Conservation (phyloP, 2,888 invertebrate genomes). For the Chrysomela aeneicollis region DNA sequence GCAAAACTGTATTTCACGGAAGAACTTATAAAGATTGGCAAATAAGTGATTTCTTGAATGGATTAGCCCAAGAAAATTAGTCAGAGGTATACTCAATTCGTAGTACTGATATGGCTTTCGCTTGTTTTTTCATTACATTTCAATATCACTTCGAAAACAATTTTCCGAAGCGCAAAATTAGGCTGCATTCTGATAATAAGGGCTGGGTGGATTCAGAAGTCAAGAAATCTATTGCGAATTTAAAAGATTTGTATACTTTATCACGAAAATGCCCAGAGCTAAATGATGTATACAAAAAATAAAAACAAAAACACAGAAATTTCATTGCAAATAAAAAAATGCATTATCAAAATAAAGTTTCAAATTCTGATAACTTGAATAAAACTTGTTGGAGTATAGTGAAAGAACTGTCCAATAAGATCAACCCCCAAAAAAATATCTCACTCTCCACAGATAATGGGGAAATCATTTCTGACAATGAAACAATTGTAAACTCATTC, state of each 20-base stretch:
- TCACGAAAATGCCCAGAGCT: background rate
- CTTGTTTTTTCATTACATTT: background rate
- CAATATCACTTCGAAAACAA: background rate
- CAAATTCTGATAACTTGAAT: too few relatives aligned
- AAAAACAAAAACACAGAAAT: too few relatives aligned
- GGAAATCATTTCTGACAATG: background rate
- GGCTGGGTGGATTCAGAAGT: slow-evolving; percentile 3
- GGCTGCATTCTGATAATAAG: background rate
- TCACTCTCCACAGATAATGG: background rate
- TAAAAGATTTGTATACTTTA: background rate
- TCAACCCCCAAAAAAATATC: background rate
- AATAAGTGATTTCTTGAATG: background rate
- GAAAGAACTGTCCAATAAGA: background rate
- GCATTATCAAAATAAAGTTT: background rate
- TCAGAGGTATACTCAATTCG: background rate
- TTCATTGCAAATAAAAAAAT: background rate
- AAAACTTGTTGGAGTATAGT: too few relatives aligned
- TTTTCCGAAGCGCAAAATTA: background rate
- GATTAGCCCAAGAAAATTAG: slow-evolving; percentile 6
- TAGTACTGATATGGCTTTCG: background rate
- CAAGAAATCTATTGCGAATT: background rate
- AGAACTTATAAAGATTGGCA: background rate
- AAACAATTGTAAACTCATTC: too few relatives aligned
- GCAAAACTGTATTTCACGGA: background rate
- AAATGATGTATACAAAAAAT: background rate